Conservation (phyloP, 2,797 vertebrate genomes). For the Syngnathus acus region DNA sequence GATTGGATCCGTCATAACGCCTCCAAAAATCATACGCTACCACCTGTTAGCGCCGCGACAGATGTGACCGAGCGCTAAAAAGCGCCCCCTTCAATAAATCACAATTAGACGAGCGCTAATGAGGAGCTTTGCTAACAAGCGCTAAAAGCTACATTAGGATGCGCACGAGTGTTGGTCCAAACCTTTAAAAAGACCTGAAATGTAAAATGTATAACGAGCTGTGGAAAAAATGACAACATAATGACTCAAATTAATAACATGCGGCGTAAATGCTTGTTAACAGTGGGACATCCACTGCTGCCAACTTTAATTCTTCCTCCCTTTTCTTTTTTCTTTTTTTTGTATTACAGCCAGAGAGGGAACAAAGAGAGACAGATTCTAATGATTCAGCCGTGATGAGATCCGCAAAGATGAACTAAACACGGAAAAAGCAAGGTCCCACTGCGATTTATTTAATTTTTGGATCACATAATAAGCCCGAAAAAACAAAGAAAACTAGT, state of each 20-base stretch:
- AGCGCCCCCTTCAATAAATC: background rate
- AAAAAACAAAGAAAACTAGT: background rate
- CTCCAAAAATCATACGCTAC: slow-evolving; percentile 25
- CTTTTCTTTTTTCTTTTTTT: background rate
- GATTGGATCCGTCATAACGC: background rate
- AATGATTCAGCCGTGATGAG: background rate
- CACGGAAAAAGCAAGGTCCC: background rate
- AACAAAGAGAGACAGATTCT: background rate
- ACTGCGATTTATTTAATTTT: background rate
- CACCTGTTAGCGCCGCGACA: slow-evolving; percentile 31
- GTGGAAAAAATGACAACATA: background rate
- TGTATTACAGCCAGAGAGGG: background rate
- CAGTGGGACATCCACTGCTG: background rate
- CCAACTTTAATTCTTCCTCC: background rate
- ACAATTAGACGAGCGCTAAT: background rate
- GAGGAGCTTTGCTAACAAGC: background rate
- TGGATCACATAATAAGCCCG: background rate
- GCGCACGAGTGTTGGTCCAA: background rate
- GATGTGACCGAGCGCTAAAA: background rate
- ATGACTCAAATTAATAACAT: slow-evolving; percentile 5
- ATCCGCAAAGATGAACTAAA: background rate
- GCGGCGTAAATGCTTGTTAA: background rate
- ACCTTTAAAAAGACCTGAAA: background rate
- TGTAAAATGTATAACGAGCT: background rate
- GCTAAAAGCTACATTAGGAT: background rate